These are phyloP conservation scores for Philereme transversata DNA, from an alignment of 2,888 invertebrate genomes.

Conservation along the genomic window DNA sequence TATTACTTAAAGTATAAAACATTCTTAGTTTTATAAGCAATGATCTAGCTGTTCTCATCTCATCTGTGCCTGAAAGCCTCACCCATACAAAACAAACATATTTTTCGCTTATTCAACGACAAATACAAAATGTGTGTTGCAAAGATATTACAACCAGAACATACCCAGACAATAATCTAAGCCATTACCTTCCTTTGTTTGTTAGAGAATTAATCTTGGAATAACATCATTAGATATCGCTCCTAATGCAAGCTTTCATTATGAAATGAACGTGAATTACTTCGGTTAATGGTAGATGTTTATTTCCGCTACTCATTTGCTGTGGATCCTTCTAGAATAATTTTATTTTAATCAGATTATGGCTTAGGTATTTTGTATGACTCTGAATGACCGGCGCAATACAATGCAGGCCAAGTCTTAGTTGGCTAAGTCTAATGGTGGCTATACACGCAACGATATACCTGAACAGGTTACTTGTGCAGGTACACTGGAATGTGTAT, in stretches of 20 bases:
- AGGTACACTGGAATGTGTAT: no score
- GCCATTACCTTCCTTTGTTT: constrained; percentile 46
- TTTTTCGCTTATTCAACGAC: constrained; percentile 37
- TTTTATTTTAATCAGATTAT: no score
- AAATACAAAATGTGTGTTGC: constrained; percentile 34
- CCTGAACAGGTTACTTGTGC: no score
- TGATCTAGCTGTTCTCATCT: constrained; percentile 1
- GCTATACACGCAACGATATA: no score
- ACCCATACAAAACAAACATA: constrained; percentile 33
- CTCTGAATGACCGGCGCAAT: no score
- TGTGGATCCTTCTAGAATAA: no score
- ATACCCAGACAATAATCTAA: constrained; percentile 37
- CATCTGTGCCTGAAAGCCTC: constrained; percentile 23
- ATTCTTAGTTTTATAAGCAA: no score
- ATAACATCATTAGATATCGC: constrained; percentile 47
- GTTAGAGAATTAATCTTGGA: constrained; percentile 49
- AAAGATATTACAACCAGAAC: constrained; percentile 31
- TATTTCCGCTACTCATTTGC: neutral
- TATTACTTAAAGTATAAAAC: no score
- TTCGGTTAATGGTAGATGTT: constrained; percentile 8
- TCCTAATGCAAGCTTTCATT: constrained; percentile 19
- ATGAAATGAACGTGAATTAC: constrained; percentile 8
- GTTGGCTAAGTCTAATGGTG: no score
- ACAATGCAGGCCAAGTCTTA: no score
- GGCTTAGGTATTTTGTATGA: no score